phyloP scores from a whole-genome alignment of 2,888 invertebrate genomes.

The Epinotia bilunana region DNA sequence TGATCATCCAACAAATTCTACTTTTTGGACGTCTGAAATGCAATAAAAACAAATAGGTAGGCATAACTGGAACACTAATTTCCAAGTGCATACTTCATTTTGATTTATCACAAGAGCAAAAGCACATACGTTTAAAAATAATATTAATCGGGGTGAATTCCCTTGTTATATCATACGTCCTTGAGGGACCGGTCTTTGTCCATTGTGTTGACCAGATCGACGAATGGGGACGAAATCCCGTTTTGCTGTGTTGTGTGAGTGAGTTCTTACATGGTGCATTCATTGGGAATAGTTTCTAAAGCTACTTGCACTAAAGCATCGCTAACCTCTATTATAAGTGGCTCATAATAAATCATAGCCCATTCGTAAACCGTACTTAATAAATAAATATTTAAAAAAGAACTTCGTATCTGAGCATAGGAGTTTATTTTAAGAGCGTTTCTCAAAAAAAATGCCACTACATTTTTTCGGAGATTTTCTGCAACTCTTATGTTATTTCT shows the following conservation, averaged over 20 bases:
- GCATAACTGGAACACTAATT: background rate
- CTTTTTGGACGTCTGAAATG: background rate
- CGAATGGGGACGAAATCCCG: constrained; percentile 19
- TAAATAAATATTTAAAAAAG: too few species aligned
- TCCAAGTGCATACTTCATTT: background rate
- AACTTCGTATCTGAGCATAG: too few species aligned
- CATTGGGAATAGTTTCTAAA: background rate
- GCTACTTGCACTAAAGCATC: too few species aligned
- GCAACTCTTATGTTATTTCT: too few species aligned
- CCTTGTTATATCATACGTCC: constrained; percentile 17
- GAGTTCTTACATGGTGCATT: background rate
- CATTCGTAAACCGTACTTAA: too few species aligned
- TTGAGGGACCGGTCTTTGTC: constrained; percentile 12
- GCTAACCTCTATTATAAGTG: too few species aligned
- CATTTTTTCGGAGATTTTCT: too few species aligned
- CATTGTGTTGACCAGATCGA: constrained; percentile 32
- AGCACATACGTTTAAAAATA: constrained; percentile 1
- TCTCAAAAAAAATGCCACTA: too few species aligned
- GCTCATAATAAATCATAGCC: too few species aligned
- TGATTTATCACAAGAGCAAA: background rate
- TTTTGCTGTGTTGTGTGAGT: constrained; percentile 4
- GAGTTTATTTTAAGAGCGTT: too few species aligned
- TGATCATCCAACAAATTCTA: background rate
- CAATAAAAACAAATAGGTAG: background rate
- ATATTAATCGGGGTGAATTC: background rate